Conservation (phyloP, 1,140 invertebrate species). For the Chymomyza costata region DNA sequence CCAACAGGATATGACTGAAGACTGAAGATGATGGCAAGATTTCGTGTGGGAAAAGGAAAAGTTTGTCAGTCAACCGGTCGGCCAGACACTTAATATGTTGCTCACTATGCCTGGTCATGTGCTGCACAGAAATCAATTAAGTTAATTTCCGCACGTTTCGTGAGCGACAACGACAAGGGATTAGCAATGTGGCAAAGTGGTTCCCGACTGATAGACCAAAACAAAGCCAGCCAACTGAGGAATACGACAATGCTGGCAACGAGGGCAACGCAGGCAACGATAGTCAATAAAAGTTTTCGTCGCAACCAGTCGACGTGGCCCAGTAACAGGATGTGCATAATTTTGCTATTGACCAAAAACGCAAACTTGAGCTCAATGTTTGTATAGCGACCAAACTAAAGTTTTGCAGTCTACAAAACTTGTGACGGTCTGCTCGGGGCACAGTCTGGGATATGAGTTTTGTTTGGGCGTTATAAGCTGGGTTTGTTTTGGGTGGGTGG, state of each 20-base stretch:
- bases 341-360: conserved; percentile 21
- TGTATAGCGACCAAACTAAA: no score
- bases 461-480: no score
- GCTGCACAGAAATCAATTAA: conserved; percentile 74
- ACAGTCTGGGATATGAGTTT: no score
- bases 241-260: background rate
- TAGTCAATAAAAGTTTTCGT: conserved; percentile 67
- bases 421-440: no score
- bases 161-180: conserved; percentile 14
- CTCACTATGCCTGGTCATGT: conserved; percentile 62
- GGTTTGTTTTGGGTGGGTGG: no score
- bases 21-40: conserved; percentile 24
- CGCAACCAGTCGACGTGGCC: conserved; percentile 19
- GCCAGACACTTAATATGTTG: conserved; percentile 25
- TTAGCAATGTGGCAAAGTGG: conserved; percentile 2
- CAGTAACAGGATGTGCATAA: conserved; percentile 46
- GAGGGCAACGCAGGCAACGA: background rate
- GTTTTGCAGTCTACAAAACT: no score
- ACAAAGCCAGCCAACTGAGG: background rate
- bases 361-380: conserved; percentile 40
- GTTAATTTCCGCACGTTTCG: conserved; percentile 72
- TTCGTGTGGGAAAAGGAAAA: conserved; percentile 26
- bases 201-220: background rate
- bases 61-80: no score
- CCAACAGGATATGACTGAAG: conserved; percentile 16